A percentile compares a stretch with the other conserved stretches of the same genome.
Evolutionary conservation across 1,140 invertebrate genomes (phyloP).

Genomic region (Bombus waltoni): DNA sequence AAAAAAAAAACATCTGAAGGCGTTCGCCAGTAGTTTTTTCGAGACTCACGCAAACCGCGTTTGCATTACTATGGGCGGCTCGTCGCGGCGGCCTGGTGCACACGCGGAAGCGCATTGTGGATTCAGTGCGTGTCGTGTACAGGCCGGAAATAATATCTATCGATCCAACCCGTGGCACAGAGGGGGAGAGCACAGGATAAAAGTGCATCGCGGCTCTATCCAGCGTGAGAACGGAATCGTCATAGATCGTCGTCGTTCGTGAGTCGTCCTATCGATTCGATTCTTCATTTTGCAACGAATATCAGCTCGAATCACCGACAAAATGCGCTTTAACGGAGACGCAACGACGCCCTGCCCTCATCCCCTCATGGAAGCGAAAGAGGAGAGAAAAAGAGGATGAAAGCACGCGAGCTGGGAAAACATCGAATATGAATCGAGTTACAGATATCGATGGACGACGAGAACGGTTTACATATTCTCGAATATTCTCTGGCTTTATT

Average conservation of each 20-base stretch:
- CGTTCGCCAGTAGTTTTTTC: background rate
- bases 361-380: background rate
- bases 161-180: slow-evolving; percentile 47
- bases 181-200: slow-evolving; percentile 40
- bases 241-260: slow-evolving; percentile 58
- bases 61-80: slow-evolving; percentile 69
- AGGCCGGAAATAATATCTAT: slow-evolving; percentile 73
- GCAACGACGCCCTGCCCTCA: too few relatives aligned
- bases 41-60: slow-evolving; percentile 58
- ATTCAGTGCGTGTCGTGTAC: slow-evolving; percentile 67
- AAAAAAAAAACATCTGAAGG: too few relatives aligned
- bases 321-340: slow-evolving; percentile 49
- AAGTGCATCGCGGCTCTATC: slow-evolving; percentile 58
- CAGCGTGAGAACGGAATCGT: slow-evolving; percentile 46
- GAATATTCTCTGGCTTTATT: background rate
- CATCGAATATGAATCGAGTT: background rate
- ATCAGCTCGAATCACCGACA: slow-evolving; percentile 37
- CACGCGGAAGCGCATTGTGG: slow-evolving; percentile 71
- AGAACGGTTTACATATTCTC: background rate
- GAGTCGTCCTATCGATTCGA: slow-evolving; percentile 4
- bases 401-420: background rate
- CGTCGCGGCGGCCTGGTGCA: slow-evolving; percentile 39
- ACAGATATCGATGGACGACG: background rate
- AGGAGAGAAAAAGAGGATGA: background rate
- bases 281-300: slow-evolving; percentile 7